Conservation (phyloP, 2,113 vertebrate genomes). For the Nesogale talazaci region DNA sequence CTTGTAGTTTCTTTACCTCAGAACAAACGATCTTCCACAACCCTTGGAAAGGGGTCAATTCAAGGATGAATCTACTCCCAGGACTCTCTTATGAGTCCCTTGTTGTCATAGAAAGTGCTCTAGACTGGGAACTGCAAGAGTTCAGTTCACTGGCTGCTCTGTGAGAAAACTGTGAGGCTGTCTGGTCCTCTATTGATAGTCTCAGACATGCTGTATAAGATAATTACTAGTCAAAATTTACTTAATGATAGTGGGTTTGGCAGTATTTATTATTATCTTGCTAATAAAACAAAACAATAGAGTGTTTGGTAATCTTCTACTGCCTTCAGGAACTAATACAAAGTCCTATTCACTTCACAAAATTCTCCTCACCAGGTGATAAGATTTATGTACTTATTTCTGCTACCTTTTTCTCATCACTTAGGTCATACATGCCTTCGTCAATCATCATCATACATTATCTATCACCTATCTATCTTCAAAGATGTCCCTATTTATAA, state of each 20-base stretch:
- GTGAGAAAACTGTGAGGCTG: too few relatives aligned
- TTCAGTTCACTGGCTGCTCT: too few relatives aligned
- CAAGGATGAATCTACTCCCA: constrained; percentile 57
- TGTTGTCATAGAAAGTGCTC: too few relatives aligned
- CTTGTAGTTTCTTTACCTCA: constrained; percentile 47
- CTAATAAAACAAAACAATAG: constrained; percentile 19
- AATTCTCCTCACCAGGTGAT: neutral
- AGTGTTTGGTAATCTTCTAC: neutral
- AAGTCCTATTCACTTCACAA: neutral
- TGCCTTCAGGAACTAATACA: constrained; percentile 7
- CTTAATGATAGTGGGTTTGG: too few relatives aligned
- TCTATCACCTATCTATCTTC: neutral
- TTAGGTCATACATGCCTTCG: neutral
- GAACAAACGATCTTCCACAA: constrained; percentile 57
- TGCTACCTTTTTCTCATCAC: neutral
- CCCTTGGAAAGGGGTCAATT: constrained; percentile 47
- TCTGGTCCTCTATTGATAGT: too few relatives aligned
- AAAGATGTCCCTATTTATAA: neutral
- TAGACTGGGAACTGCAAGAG: too few relatives aligned
- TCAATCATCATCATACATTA: neutral
- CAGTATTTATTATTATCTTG: neutral
- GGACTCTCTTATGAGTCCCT: neutral
- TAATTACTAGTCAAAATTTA: too few relatives aligned
- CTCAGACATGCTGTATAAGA: too few relatives aligned
- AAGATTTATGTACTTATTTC: neutral